Conservation (phyloP, 1,140 invertebrate species). For the Diuraphis noxia region DNA sequence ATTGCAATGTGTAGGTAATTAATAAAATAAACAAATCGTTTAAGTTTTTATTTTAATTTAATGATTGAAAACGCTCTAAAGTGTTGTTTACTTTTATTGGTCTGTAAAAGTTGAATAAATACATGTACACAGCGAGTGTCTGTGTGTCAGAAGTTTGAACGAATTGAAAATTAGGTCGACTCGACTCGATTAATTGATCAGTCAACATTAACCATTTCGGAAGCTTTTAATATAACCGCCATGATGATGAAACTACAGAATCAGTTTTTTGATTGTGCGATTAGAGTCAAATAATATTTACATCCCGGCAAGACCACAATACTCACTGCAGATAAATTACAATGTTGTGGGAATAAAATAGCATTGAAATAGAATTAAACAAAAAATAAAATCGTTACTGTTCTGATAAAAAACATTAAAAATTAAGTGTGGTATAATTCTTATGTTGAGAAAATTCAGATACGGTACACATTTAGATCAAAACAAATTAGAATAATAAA, state of each 20-base stretch:
- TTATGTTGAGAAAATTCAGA: background rate
- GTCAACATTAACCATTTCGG: background rate
- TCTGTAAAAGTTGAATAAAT: background rate
- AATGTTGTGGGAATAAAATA: background rate
- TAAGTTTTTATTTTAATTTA: background rate
- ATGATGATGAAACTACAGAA: background rate
- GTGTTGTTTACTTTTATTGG: background rate
- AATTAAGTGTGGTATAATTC: too few species aligned
- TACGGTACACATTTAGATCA: background rate
- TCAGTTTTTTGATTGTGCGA: background rate
- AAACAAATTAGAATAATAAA: background rate
- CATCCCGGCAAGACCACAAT: background rate
- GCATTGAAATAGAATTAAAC: background rate
- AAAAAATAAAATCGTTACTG: background rate
- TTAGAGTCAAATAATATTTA: background rate
- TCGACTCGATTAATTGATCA: background rate
- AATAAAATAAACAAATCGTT: background rate
- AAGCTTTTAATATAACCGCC: background rate
- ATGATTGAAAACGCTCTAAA: background rate
- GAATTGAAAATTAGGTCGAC: background rate
- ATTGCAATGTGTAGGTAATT: background rate
- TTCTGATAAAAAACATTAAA: too few species aligned
- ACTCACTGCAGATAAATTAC: background rate
- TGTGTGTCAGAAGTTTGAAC: background rate
- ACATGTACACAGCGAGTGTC: background rate